Evolutionary conservation across 2,888 invertebrate species (phyloP).

Genomic region (Himalopsyche tibetana): DNA sequence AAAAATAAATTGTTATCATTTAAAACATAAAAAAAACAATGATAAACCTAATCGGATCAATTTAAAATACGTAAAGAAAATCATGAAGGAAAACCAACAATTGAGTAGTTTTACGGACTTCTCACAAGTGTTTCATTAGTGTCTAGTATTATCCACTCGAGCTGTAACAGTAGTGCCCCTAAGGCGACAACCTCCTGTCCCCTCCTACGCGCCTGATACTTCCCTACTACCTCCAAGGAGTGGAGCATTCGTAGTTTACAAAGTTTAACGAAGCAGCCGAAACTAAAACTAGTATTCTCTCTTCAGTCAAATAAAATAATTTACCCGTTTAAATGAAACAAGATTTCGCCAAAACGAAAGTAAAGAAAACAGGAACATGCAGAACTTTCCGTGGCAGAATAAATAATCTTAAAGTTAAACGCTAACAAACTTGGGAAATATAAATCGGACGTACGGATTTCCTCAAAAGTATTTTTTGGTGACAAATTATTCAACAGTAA

Average conservation of each 20-base stretch:
- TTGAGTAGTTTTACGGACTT: background rate
- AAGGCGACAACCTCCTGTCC: constrained; percentile 19
- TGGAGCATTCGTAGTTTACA: constrained; percentile 43
- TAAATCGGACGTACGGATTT: constrained; percentile 43
- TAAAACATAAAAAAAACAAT: too few relatives aligned
- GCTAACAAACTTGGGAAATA: constrained; percentile 55
- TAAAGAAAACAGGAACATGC: constrained; percentile 48
- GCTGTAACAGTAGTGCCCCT: constrained; percentile 6
- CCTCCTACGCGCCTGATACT: background rate
- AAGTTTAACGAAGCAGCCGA: constrained; percentile 56
- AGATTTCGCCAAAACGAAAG: constrained; percentile 51
- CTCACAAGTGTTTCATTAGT: constrained; percentile 45
- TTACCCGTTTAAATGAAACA: constrained; percentile 53
- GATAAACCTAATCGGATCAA: too few relatives aligned
- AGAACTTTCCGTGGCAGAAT: constrained; percentile 50
- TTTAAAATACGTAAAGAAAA: background rate
- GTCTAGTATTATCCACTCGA: constrained; percentile 37
- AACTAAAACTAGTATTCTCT: constrained; percentile 50
- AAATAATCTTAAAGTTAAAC: constrained; percentile 58
- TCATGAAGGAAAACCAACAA: background rate
- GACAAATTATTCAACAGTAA: too few relatives aligned
- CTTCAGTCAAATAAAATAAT: constrained; percentile 56
- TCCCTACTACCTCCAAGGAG: background rate
- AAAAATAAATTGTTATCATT: too few relatives aligned
- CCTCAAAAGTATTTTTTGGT: too few relatives aligned